Base-by-base conservation (phyloP, 1,140 invertebrate species). In the Panagrolaimus sp. region DNA sequence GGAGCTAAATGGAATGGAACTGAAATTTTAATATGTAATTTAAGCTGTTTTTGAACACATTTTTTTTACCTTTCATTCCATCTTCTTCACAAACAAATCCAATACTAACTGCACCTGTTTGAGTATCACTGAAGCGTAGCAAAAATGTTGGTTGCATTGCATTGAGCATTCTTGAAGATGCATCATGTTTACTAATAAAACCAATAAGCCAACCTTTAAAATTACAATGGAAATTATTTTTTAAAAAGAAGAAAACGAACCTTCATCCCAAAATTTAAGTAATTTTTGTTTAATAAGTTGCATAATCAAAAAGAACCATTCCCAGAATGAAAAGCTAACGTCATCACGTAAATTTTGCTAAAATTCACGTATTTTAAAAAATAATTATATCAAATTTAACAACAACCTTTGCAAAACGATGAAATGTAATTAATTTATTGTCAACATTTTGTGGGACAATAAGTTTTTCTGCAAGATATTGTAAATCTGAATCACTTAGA, bases 251-350 rank as follows among this genome's bases (percentile, higher is more conserved):
- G 16, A 46, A 45, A 13, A 23, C 13, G 45, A 62, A 82, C 79
- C 80, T 68, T 82, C 80, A 71, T 82, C 80, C 80, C 80, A 82
- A 53, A 76, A 83, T 63, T 82, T 82, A 4, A 83, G 69, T 14
- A 82, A 57, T 65, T 82, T 82, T 67, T 82, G 80, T 62, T 82
- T 82, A 51, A 82, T 82, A 42, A 82, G 63, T 64, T 83, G 81
- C 80, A 82, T 83, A 63, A 82, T 82, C 20, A 78, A 72, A 69
- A 82, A 82, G 64, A 82, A 83, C 80, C 80, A 82, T 74, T 83
- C 81, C 76, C 80, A 82, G 67, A 82, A 82, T 1, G 81, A 82
- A 64, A 82, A 82, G 38, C 66, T 74, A 5, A 82, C 74, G 23
- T 82, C 79, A 20, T 82, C 80, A 1, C 80, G 66, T 20, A 82